Base-by-base conservation (phyloP, 2,797 vertebrate genomes). In the Eidolon dupreanum region DNA sequence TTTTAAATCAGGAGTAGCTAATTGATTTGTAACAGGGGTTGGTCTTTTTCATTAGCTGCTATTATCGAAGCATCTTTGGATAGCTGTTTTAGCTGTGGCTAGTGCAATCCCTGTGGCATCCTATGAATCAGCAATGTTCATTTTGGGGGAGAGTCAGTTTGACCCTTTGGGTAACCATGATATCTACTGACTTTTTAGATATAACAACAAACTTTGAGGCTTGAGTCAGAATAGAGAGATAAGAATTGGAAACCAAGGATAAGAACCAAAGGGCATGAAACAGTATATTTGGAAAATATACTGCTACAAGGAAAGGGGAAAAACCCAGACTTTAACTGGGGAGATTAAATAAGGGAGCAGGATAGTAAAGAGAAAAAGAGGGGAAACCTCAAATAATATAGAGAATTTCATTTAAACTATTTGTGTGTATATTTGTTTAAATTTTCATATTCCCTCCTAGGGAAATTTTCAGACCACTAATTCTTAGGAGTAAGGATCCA, bases 101-200 rank as follows among this genome's bases (percentile, higher is more conserved):
- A 2, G 82, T 75, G 51, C 57, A 96, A 53, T 86, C 92, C 41
- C 92, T 53, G 24, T 92, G 92, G 82, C 77, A 84, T 87, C 36
- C 65, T 88, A 66, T 59, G 61, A 96, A 24, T 96, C 94, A 97
- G 94, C 92, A 93, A 31, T 5, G 22, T 84, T 96, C 74, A 77
- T 20, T 91, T 85, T 95, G 0, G 43, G 86, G 70, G 77, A 82
- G 59, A 95, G 87, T 95, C 92, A 71, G 41, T 73, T 73, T 96
- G 87, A 95, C 75, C 68, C 90, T 78, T 68, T 82, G 75, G 63
- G 61, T 92, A 82, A 71, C 85, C 43, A 63, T 74, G 71, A 87
- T 85, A 90, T 93, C 95, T 85, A 90, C 82, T 38, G 77, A 88
- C 84, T 88, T 96, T 26, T 87, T 81, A 94, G 66, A 87, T 55